phyloP scores from a whole-genome alignment of 2,797 vertebrate genomes.

The Perodicticus potto region DNA sequence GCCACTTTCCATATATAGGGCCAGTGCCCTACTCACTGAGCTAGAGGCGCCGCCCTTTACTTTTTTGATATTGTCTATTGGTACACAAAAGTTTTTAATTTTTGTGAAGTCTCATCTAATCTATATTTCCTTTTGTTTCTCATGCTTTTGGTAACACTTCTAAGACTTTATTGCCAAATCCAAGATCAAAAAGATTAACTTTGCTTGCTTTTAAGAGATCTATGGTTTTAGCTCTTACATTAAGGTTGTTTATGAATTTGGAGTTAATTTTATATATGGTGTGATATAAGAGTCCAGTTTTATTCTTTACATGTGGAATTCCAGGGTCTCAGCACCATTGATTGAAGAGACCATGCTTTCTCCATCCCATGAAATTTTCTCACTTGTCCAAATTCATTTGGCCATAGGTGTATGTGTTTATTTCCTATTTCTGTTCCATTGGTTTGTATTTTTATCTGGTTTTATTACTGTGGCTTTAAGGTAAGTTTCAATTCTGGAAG shows the following conservation, averaged over 20 bases:
- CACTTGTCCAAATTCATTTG: not conserved
- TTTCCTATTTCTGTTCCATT: not conserved
- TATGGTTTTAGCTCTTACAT: not conserved
- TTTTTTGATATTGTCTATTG: not conserved
- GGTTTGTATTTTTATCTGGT: not conserved
- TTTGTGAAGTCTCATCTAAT: not conserved
- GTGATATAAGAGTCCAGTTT: not conserved
- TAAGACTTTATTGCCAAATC: not conserved
- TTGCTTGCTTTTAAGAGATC: not conserved
- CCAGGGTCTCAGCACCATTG: not conserved
- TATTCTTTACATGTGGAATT: not conserved
- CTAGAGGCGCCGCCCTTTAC: too few species aligned
- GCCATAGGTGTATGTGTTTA: not conserved
- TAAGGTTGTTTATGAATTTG: not conserved
- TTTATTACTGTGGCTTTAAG: not conserved
- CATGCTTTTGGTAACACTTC: not conserved
- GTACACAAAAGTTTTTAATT: not conserved
- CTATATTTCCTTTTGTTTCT: not conserved
- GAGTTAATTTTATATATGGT: not conserved
- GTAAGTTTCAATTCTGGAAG: not conserved
- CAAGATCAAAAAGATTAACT: not conserved
- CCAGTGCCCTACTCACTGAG: too few species aligned
- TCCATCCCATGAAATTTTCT: not conserved
- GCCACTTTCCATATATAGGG: too few species aligned
- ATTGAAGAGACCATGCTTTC: not conserved